Evolutionary conservation across 2,888 invertebrate genomes (phyloP), one percentile per base, ranked within the genome.

Genomic region (Pyrocoelia pectoralis): DNA sequence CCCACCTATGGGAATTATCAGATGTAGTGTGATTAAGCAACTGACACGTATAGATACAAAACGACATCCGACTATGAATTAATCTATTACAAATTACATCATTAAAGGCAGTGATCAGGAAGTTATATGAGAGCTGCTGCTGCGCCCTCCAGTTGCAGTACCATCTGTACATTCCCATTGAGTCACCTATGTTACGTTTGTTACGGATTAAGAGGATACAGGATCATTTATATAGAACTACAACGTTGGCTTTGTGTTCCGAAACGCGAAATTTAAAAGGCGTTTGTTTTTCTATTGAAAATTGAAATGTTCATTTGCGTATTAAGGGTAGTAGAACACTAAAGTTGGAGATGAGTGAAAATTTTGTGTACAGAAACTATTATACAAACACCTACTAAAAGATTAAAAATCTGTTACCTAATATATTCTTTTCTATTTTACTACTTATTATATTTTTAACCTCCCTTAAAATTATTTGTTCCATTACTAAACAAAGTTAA

Each of bases 71-170:
- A 64, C 69, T 64, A 72, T 70, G 76, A 75, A 78, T 77, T 79
- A 79, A 79, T 79, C 78, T 77, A 79, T 79, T 74, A 78, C 78
- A 78, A 79, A 79, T 79, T 78, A 78, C 79, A 76, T 79, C 78
- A 79, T 79, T 79, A 78, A 77, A 76, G 74, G 76, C 77, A 75
- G 77, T 78, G 79, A 79, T 79, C 79, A 79, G 78, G 78, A 79
- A 79, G 79, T 77, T 79, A 78, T 77, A 77, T 71, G 68, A 67
- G 72, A 68, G 68, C n/a, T 65, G 61, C 56, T 58, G 61, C 56
- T 60, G 67, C 62, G 56, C 59, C 60, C 67, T 61, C n/a, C 15
- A 60, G 51, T 61, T 58, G 62, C 61, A 62, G 29, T 58, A 33
- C 61, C 71, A 72, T 71, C 71, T 72, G 71, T 48, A 60, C 13